Conservation (phyloP, 2,888 invertebrate genomes). For the Lepeophtheirus nordmannii region DNA sequence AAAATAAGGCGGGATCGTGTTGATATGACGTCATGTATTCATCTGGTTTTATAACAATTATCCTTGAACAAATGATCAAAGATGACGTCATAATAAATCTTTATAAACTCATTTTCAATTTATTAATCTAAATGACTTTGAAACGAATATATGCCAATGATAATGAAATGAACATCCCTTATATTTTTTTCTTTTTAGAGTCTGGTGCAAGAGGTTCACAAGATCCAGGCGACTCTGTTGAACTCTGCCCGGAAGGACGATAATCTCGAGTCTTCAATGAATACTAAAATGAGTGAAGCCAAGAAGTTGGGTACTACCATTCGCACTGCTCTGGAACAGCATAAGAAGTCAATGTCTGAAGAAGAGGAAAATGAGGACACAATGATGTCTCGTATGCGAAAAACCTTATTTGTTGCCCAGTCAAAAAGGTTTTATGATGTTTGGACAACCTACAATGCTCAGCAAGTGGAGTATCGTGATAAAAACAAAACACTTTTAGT, state of each 20-base stretch:
- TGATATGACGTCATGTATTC: not conserved
- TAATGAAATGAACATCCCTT: not conserved
- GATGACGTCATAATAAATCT: not conserved
- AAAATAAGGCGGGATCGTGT: too few species aligned
- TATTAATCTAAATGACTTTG: not conserved
- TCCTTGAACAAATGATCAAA: not conserved
- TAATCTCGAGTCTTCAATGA: slow-evolving; percentile 2
- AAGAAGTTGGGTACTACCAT: not conserved
- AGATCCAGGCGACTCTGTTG: not conserved
- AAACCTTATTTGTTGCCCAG: slow-evolving; percentile 11
- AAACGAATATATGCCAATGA: not conserved
- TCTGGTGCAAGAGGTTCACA: not conserved
- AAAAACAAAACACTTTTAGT: slow-evolving; percentile 13
- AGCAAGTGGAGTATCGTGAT: slow-evolving; percentile 14
- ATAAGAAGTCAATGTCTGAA: not conserved
- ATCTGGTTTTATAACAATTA: not conserved
- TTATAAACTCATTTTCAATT: not conserved
- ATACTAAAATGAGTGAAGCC: not conserved
- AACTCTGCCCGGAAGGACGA: slow-evolving; percentile 7
- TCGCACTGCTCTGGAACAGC: not conserved
- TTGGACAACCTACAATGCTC: slow-evolving; percentile 11
- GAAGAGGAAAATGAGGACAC: not conserved
- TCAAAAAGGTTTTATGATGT: slow-evolving; percentile 12
- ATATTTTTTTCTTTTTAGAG: not conserved
- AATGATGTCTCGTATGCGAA: not conserved